These are phyloP conservation scores for Drosophila orena DNA, from an alignment of 1,140 invertebrate species.

Conservation along the genomic window DNA sequence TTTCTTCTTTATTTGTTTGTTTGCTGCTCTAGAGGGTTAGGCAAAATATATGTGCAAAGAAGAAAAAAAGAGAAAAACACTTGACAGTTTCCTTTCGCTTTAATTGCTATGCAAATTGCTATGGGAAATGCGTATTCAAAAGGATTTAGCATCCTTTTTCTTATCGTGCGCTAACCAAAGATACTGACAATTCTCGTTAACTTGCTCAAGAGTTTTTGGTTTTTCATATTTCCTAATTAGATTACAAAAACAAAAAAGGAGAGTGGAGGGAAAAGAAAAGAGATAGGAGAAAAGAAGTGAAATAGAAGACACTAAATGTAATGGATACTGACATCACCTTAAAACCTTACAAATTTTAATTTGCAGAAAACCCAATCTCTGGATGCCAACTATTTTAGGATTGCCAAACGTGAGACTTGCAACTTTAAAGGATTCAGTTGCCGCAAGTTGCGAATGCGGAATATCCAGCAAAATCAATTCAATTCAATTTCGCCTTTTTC, in stretches of 20 bases:
- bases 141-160: not conserved
- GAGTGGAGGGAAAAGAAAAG: too few species aligned
- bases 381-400: too few species aligned
- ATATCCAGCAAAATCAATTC: slow-evolving; percentile 5
- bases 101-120: slow-evolving; percentile 76
- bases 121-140: slow-evolving; percentile 1
- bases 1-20: slow-evolving; percentile 55
- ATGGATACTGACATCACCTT: too few species aligned
- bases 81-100: slow-evolving; percentile 63
- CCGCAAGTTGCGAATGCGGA: not conserved
- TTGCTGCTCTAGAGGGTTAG: slow-evolving; percentile 32
- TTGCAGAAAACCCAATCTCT: not conserved
- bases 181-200: slow-evolving; percentile 10
- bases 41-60: not conserved
- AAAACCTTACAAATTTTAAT: not conserved
- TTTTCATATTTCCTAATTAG: not conserved
- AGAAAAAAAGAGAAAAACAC: slow-evolving; percentile 34
- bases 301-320: too few species aligned
- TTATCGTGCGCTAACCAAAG: not conserved
- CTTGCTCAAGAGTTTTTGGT: not conserved
- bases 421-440: not conserved
- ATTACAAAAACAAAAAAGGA: not conserved
- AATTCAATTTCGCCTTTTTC: too few species aligned
- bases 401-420: too few species aligned
- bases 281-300: too few species aligned